Evolutionary conservation across 64 coral and sea anemone species (phyloP).

Genomic region (Stichodactyla mertensii): DNA sequence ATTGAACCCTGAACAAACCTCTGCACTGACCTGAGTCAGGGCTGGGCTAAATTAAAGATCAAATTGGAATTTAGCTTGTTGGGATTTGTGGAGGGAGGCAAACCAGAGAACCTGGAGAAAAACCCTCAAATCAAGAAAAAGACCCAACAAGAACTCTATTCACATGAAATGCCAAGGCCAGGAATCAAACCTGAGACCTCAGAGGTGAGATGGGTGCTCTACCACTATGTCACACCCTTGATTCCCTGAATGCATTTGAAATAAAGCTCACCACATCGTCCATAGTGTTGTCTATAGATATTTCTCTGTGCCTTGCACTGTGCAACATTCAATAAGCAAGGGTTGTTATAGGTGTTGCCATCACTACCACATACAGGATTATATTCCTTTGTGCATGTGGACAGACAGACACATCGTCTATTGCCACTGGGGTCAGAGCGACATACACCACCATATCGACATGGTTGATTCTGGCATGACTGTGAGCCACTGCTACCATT

Average conservation of each 20-base stretch:
- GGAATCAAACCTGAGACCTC: too few species aligned
- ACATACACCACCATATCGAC: slow-evolving; percentile 67
- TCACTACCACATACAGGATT: slow-evolving; percentile 85
- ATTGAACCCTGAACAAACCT: too few species aligned
- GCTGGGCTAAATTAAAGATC: too few species aligned
- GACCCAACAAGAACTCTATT: too few species aligned
- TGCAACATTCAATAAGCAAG: slow-evolving; percentile 57
- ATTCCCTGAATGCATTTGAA: background rate
- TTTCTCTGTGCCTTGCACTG: slow-evolving; percentile 55
- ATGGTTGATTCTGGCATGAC: slow-evolving; percentile 21
- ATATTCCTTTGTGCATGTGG: slow-evolving; percentile 59
- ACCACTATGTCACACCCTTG: too few species aligned
- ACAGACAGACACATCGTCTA: slow-evolving; percentile 54
- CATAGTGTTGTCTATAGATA: slow-evolving; percentile 69
- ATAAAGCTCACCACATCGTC: slow-evolving; percentile 61
- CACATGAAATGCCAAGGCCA: background rate
- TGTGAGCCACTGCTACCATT: background rate
- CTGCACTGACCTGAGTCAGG: too few species aligned
- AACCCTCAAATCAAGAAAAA: too few species aligned
- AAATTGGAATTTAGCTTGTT: too few species aligned
- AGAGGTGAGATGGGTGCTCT: too few species aligned
- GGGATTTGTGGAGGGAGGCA: too few species aligned
- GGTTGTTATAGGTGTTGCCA: slow-evolving; percentile 66
- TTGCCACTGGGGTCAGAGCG: slow-evolving; percentile 30
- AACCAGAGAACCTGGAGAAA: too few species aligned